Evolutionary conservation across 2,888 invertebrate species (phyloP), one percentile per base, ranked within the genome.

Genomic region (Torymus auratus): DNA sequence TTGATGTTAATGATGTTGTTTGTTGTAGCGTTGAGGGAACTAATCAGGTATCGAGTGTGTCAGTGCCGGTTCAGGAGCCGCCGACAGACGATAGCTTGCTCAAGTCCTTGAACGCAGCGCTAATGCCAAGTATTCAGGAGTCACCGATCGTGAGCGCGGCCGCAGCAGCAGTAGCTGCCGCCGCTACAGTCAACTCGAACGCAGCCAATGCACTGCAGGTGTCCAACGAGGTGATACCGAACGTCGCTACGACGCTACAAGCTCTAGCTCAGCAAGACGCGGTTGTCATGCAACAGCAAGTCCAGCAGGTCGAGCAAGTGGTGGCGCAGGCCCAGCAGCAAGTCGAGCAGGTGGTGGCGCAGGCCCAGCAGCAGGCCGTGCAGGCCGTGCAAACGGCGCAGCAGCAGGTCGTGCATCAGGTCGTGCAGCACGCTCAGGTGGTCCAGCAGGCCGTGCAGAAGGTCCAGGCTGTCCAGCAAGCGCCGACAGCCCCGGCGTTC

Each of bases 271-370:
- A 88, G 61, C 88, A 88, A 79, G 88, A 90, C 61, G 88, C 87
- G 5, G 90, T 86, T 2, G 85, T 86, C 5, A 90, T 91, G 84
- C 91, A 90, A 73, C 90, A 83, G n/a, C 83, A 83, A 28, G 83
- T 82, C 0, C 83, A 83, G 15, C 83, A 83, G 56, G 83, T 91
- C 4, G 91, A 91, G 52, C 91, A 91, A 23, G 91, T 90, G 0
- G 90, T 91, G 0, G 91, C 90, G 1, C 90, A 90, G 12, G 91
- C 89, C 2, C 90, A 90, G 69, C 90, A 91, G 55, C 90, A 91
- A 72, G 91, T 91, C 0, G 90, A 91, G 52, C 90, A 91, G 81
- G 90, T 90, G 13, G 91, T 91, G 0, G 90, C 90, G 0, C 91
- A 91, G 53, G 91, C 88, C 4, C 90, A 91, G 14, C 90, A 91